Conservation (phyloP, 2,113 vertebrate genomes). For the Acrocephalus arundinaceus region DNA sequence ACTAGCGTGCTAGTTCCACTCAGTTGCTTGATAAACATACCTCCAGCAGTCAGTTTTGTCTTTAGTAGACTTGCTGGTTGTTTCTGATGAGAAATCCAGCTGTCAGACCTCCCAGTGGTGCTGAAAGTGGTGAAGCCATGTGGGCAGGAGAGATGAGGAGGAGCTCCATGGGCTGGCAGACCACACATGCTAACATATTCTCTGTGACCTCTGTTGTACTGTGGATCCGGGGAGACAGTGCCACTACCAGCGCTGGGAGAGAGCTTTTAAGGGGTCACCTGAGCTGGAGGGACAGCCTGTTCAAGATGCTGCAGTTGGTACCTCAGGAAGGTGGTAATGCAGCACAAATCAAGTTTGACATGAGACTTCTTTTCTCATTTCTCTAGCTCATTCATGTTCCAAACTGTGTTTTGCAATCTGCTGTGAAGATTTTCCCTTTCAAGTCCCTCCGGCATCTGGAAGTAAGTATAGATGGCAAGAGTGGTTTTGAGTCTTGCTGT, state of each 20-base stretch:
- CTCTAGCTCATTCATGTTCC: constrained; percentile 83
- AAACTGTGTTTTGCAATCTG: constrained; percentile 74
- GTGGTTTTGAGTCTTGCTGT: background rate
- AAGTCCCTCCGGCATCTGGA: constrained; percentile 91
- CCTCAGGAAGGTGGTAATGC: background rate
- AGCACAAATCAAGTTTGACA: background rate
- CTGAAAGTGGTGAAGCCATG: background rate
- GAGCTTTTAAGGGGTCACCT: background rate
- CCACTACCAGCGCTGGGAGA: background rate
- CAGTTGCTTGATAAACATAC: background rate
- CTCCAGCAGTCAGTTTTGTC: background rate
- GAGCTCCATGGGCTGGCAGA: background rate
- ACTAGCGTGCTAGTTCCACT: background rate
- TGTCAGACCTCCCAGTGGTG: background rate
- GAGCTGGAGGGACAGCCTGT: background rate
- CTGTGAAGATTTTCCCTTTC: constrained; percentile 94
- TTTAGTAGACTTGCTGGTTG: background rate
- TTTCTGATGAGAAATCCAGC: background rate
- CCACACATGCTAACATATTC: background rate
- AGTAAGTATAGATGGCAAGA: constrained; percentile 70
- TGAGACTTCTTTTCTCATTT: background rate
- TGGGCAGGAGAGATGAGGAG: background rate
- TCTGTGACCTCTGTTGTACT: background rate
- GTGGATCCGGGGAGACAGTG: background rate
- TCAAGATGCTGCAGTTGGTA: background rate